Conservation (phyloP, 2,888 invertebrate species). For the Eledona agricola region DNA sequence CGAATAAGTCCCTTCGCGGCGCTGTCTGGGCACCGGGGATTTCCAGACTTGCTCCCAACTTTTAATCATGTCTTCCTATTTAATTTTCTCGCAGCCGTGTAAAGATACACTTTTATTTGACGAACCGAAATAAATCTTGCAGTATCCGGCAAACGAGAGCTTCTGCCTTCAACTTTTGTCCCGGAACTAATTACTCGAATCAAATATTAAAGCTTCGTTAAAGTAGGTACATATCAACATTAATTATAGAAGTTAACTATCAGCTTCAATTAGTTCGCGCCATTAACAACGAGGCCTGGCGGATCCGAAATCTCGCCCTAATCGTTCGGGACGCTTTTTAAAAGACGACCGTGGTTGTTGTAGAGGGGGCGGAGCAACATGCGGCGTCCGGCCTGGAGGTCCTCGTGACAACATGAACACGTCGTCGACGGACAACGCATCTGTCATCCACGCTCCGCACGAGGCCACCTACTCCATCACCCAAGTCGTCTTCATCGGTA, state of each 20-base stretch:
- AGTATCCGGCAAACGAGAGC: too few relatives aligned
- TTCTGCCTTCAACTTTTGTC: conserved; percentile 23
- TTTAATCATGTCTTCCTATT: background rate
- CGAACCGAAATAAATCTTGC: conserved; percentile 8
- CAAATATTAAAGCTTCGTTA: conserved; percentile 26
- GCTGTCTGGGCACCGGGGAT: background rate
- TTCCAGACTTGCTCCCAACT: conserved; percentile 1
- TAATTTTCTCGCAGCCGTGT: background rate
- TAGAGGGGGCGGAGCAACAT: conserved; percentile 58
- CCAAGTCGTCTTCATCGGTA: conserved; percentile 74
- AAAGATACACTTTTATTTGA: conserved; percentile 2
- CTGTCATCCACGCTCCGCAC: conserved; percentile 56
- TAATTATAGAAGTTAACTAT: conserved; percentile 32
- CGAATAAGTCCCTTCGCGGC: conserved; percentile 10
- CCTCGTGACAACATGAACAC: conserved; percentile 63
- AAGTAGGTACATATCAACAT: conserved; percentile 29
- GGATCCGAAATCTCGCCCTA: conserved; percentile 16
- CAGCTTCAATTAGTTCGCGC: conserved; percentile 28
- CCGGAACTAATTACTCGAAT: conserved; percentile 23
- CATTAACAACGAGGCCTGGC: conserved; percentile 20
- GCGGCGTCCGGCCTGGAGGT: conserved; percentile 59
- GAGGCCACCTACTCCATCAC: conserved; percentile 74
- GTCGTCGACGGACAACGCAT: conserved; percentile 53
- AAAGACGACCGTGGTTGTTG: too few relatives aligned
- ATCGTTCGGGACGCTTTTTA: conserved; percentile 15